Evolutionary conservation across 2,888 invertebrate species (phyloP).

Genomic region (Spicauda simplicius): DNA sequence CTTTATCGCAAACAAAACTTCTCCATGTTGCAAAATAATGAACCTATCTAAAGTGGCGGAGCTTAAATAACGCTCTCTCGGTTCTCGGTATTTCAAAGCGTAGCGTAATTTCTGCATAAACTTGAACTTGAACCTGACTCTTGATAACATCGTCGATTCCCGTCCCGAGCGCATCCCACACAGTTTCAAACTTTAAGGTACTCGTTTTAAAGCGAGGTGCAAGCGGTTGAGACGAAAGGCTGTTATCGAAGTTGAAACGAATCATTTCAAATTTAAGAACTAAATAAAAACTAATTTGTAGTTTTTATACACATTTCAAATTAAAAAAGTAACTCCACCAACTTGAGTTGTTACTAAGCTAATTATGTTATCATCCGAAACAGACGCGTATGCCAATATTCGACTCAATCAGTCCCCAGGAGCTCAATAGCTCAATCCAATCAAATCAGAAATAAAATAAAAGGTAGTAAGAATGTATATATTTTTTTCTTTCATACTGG

Average conservation of each 20-base stretch:
- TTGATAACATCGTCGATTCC: constrained; percentile 8
- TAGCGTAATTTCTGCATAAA: constrained; percentile 20
- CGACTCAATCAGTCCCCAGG: too few species aligned
- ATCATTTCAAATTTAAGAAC: too few species aligned
- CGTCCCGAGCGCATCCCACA: constrained; percentile 1
- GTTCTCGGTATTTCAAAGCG: constrained; percentile 12
- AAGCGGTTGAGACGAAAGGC: neutral
- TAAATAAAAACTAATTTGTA: too few species aligned
- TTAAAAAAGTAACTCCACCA: too few species aligned
- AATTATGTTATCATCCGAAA: too few species aligned
- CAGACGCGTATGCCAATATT: too few species aligned
- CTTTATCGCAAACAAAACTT: neutral
- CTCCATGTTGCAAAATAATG: neutral
- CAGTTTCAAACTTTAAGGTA: neutral
- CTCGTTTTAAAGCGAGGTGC: neutral
- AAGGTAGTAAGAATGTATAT: too few species aligned
- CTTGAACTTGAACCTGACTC: constrained; percentile 23
- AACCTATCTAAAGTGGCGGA: neutral
- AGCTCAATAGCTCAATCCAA: too few species aligned
- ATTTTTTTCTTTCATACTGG: too few species aligned
- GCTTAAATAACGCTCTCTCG: constrained; percentile 1
- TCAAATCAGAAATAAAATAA: too few species aligned
- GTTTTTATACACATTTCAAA: too few species aligned
- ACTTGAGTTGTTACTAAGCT: too few species aligned
- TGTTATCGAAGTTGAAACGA: neutral